Evolutionary conservation across 2,888 invertebrate genomes (phyloP).

Genomic region (Stenodera caucasica): DNA sequence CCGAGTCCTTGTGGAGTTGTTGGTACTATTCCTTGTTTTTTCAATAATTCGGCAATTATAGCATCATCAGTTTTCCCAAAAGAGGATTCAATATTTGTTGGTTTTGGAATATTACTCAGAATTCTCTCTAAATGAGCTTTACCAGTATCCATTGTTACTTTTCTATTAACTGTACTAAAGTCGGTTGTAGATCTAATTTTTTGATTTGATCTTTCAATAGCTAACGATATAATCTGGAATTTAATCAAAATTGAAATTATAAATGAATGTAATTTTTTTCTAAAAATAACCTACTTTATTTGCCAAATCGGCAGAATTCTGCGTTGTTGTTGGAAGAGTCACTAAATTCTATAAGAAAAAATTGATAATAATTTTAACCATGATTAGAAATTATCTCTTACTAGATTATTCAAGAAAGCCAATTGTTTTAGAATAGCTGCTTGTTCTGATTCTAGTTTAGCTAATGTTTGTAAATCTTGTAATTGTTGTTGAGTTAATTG

Average conservation of each 20-base stretch:
- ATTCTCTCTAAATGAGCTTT: conserved; percentile 38
- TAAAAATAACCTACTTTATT: conserved; percentile 33
- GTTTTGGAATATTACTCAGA: conserved; percentile 17
- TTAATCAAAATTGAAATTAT: conserved; percentile 8
- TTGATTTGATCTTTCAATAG: conserved; percentile 44
- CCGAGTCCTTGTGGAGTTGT: conserved; percentile 61
- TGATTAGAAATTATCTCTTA: conserved; percentile 30
- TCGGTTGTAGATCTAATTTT: conserved; percentile 28
- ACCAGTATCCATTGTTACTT: conserved; percentile 34
- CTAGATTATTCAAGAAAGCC: conserved; percentile 51
- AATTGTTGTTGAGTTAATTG: conserved; percentile 50
- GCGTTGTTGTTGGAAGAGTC: conserved; percentile 22
- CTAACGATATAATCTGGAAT: conserved; percentile 48
- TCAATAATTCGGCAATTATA: conserved; percentile 68
- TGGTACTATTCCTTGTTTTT: conserved; percentile 73
- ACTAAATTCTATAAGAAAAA: conserved; percentile 28
- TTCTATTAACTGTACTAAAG: conserved; percentile 28
- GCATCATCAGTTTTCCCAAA: conserved; percentile 70
- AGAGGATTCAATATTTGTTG: conserved; percentile 24
- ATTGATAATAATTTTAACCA: too few species aligned
- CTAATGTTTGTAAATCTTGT: conserved; percentile 49
- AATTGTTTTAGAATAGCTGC: conserved; percentile 51
- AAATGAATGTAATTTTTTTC: background rate
- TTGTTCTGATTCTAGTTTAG: conserved; percentile 52
- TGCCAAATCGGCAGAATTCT: conserved; percentile 32